phyloP scores from a whole-genome alignment of 2,113 vertebrate genomes.

The Tupaia chinensis region DNA sequence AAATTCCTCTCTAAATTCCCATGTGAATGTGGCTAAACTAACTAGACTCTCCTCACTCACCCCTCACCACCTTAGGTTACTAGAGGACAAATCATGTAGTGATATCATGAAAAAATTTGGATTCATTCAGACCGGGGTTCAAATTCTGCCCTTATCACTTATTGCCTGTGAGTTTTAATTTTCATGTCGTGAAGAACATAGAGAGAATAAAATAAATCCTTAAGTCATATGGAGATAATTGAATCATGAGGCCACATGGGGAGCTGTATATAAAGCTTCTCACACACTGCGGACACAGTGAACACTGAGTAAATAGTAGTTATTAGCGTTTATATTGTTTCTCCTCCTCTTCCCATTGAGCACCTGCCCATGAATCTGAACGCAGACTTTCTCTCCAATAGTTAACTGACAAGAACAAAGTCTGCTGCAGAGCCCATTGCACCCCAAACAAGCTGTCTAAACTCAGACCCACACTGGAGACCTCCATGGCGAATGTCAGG shows the following conservation, averaged over 20 bases:
- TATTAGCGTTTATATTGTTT: neutral
- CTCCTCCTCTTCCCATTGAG: neutral
- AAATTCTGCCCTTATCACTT: neutral
- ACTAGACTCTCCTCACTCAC: neutral
- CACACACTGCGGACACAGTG: no score
- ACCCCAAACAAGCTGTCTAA: neutral
- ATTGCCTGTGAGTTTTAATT: neutral
- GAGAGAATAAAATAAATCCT: neutral
- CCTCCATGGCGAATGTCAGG: neutral
- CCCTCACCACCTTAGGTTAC: no score
- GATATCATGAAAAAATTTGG: neutral
- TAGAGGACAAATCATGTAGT: accelerated
- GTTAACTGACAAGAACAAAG: neutral
- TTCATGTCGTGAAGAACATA: neutral
- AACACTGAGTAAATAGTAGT: neutral
- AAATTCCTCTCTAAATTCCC: neutral
- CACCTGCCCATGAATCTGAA: neutral
- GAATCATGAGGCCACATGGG: neutral
- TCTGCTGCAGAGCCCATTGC: neutral
- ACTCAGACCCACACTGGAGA: neutral
- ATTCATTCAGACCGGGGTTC: neutral
- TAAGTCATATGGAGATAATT: neutral
- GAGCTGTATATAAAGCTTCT: neutral
- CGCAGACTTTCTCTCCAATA: neutral
- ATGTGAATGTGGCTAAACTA: accelerated